Conservation (phyloP, 2,888 invertebrate species). For the Aphodius granarius region DNA sequence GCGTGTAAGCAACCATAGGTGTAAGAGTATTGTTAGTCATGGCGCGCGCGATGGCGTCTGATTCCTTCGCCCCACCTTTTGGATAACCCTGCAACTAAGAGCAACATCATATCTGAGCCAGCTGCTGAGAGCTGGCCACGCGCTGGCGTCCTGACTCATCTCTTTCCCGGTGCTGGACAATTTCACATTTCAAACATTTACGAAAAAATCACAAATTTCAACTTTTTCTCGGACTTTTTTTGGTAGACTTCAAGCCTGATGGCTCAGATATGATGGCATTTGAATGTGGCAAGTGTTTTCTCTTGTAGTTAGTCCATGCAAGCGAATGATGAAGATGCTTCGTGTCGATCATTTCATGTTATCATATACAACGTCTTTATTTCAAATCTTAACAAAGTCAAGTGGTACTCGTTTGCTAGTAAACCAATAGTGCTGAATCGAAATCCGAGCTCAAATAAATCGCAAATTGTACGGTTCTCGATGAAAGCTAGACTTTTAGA, state of each 20-base stretch:
- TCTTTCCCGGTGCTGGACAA: conserved; percentile 55
- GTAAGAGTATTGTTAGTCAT: conserved; percentile 46
- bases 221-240: neutral
- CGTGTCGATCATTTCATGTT: conserved; percentile 17
- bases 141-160: conserved; percentile 38
- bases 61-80: conserved; percentile 51
- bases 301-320: conserved; percentile 42
- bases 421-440: too few species aligned
- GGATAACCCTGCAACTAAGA: conserved; percentile 61
- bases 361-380: too few species aligned
- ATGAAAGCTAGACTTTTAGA: too few species aligned
- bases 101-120: conserved; percentile 65
- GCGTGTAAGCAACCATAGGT: conserved; percentile 39
- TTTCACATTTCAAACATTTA: conserved; percentile 18
- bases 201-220: conserved; percentile 1
- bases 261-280: conserved; percentile 68
- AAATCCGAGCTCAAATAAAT: too few species aligned
- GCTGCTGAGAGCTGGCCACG: conserved; percentile 32
- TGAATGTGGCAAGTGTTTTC: conserved; percentile 60
- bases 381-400: too few species aligned
- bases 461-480: too few species aligned
- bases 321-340: conserved; percentile 36
- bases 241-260: conserved; percentile 42
- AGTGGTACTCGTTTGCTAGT: too few species aligned
- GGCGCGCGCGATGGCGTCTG: conserved; percentile 50